These are phyloP conservation scores for Drosophila paranaensis DNA, from an alignment of 2,888 invertebrate genomes.

Conservation along the genomic window DNA sequence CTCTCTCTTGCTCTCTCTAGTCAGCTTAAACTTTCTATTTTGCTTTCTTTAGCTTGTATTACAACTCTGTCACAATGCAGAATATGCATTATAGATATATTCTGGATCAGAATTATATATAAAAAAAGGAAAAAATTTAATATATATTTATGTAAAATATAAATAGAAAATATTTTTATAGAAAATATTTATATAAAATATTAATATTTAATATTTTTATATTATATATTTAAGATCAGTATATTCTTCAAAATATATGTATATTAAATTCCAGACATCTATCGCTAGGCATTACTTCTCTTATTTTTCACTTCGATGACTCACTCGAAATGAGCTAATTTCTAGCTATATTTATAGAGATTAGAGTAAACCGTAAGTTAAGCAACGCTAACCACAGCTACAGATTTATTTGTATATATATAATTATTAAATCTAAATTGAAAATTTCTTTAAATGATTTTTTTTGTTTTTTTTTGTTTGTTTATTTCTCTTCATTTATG, in stretches of 20 bases:
- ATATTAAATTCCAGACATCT: not conserved
- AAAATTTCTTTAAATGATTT: not conserved
- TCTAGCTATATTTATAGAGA: slow-evolving; percentile 1
- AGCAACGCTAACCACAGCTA: not conserved
- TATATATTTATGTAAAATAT: not conserved
- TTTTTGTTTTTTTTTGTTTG: not conserved
- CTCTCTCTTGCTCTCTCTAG: not conserved
- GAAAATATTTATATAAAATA: not conserved
- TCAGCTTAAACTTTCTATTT: slow-evolving; percentile 22
- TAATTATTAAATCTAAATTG: not conserved
- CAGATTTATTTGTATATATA: not conserved
- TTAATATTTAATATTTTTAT: not conserved
- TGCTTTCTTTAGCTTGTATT: not conserved
- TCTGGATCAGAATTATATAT: not conserved
- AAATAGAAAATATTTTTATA: too few species aligned
- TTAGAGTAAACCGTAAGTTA: not conserved
- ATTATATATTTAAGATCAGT: not conserved
- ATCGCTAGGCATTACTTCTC: not conserved
- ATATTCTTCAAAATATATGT: not conserved
- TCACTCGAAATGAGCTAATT: slow-evolving; percentile 7
- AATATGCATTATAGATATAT: not conserved
- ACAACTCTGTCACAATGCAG: not conserved
- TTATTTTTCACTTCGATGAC: slow-evolving; percentile 2
- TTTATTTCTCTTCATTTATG: slow-evolving; percentile 37
- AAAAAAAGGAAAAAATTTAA: not conserved